A percentile compares a stretch with the other conserved stretches of the same genome.
Evolutionary conservation across 2,113 vertebrate genomes (phyloP).

Genomic region (Maccullochella peelii): DNA sequence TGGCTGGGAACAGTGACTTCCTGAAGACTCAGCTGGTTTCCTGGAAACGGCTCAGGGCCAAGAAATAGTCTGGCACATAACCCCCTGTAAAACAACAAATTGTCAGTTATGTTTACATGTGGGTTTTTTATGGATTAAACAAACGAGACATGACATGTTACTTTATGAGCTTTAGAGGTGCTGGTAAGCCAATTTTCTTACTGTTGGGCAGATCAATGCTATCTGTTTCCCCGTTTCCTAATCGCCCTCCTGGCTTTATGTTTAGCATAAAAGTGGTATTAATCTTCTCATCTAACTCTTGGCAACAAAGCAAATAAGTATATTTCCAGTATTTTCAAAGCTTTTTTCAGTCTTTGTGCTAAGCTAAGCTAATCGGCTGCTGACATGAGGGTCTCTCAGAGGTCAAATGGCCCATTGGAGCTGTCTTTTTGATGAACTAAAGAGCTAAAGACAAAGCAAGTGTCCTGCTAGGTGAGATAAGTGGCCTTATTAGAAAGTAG

Average conservation of each 20-base stretch:
- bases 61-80: not conserved
- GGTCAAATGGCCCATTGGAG: not conserved
- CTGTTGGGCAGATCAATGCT: not conserved
- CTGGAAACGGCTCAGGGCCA: slow-evolving; percentile 1
- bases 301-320: not conserved
- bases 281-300: not conserved
- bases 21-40: not conserved
- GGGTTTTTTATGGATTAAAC: not conserved
- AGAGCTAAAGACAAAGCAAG: not conserved
- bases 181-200: not conserved
- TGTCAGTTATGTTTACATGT: not conserved
- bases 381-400: not conserved
- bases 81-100: not conserved
- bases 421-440: not conserved
- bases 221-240: no score
- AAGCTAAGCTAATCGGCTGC: not conserved
- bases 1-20: not conserved
- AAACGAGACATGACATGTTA: not conserved
- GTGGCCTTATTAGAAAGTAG: not conserved
- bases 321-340: not conserved
- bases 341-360: not conserved
- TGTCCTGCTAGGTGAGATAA: not conserved
- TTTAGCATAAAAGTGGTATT: no score
- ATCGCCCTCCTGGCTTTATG: no score
- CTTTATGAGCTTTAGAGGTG: not conserved